Percentiles rank a stretch among this genome's conserved stretches.
These are phyloP conservation scores for Cynaeus angustus DNA, from an alignment of 2,888 invertebrate species.

Conservation along the genomic window DNA sequence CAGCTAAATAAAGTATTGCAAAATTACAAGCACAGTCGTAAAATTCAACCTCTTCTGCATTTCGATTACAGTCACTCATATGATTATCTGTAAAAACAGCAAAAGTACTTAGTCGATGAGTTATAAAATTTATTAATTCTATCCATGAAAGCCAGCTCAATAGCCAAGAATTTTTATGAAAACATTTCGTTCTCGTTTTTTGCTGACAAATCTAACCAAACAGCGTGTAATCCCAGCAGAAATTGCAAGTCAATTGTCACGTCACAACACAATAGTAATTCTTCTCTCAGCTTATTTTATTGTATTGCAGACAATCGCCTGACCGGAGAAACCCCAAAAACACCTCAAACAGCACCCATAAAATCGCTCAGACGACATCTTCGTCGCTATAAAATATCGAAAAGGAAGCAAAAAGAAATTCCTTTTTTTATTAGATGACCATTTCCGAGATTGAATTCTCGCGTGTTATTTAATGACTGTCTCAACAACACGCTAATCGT, in stretches of 20 bases:
- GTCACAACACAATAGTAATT: conserved; percentile 34
- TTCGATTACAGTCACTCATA: no score
- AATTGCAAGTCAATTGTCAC: conserved; percentile 28
- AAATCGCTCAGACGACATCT: conserved; percentile 30
- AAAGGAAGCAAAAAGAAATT: conserved; percentile 34
- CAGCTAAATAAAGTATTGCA: no score
- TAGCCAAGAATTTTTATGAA: no score
- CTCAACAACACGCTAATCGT: background rate
- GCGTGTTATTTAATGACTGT: conserved; percentile 19
- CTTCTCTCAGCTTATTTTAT: conserved; percentile 52
- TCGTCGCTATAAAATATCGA: conserved; percentile 31
- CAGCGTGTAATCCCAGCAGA: background rate
- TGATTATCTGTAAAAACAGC: no score
- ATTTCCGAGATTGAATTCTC: conserved; percentile 42
- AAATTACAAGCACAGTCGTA: no score
- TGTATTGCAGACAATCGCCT: conserved; percentile 55
- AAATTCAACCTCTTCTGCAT: no score
- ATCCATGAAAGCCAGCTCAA: no score
- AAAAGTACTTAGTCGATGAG: no score
- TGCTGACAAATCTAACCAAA: conserved; percentile 10
- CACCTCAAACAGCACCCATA: conserved; percentile 17
- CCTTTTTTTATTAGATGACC: conserved; percentile 24
- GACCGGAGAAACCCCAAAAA: conserved; percentile 33
- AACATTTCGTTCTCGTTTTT: background rate
- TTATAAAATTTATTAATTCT: no score